Evolutionary conservation across 2,888 invertebrate species (phyloP), one percentile per base, ranked within the genome.

Genomic region (Craniophora ligustri): DNA sequence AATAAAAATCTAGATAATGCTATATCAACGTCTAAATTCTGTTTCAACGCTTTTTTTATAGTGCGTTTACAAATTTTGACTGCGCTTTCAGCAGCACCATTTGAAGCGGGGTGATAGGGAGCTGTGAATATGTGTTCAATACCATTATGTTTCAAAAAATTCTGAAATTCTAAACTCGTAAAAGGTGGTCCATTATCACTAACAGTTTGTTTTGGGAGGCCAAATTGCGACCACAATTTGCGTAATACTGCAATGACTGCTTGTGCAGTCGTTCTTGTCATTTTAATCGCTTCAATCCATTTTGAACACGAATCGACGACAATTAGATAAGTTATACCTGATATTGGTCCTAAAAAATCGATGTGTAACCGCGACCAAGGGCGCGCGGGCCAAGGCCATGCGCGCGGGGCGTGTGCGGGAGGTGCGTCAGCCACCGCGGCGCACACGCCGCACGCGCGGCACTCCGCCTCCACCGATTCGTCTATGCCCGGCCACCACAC

Each of bases 11-110:
- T 51, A 21, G 34, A 31, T 6, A 67, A 26, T 2, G 63, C 59
- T 5, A 41, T 32, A 10, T 63, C 44, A 1, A 63, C 34, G 30
- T 60, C 45, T 11, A 42, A 0, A 0, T 46, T 56, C 14, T 55
- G 48, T 18, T 47, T 47, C 2, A 42, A 3, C 6, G 69, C 62
- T 23, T 72, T 76, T 42, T 54, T 63, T 19, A 72, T 66, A 2
- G 44, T 56, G 1, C 64, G 42, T 48, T 73, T 76, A 40, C 63
- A 67, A 2, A 67, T 31, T 38, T 65, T 72, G 0, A 72, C 71
- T 0, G 70, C 72, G 3, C 50, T 60, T 45, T 72, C 72, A 0
- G 70, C 71, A 0, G 71, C 68, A 1, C 72, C 71, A 21, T 75
- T 75, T 0, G 69, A 70, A 0, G 67, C 39, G n/a, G n/a, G n/a